phyloP scores from a whole-genome alignment of 2,113 vertebrate genomes.

The Numida meleagris region DNA sequence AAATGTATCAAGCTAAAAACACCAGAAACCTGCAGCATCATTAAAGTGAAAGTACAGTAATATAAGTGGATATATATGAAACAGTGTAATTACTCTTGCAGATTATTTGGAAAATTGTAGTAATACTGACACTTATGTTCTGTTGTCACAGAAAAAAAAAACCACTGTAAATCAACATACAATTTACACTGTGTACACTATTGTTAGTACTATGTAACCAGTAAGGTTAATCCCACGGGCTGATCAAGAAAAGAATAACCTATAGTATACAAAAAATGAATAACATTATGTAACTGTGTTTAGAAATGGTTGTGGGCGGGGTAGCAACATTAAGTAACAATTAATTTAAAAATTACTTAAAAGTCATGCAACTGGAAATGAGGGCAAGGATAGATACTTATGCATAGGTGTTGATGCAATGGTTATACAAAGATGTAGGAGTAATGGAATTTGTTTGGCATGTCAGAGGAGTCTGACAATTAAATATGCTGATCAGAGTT shows the following conservation, averaged over 20 bases:
- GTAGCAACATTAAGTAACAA: conserved; percentile 19
- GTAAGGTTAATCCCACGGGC: background rate
- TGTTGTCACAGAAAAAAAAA: background rate
- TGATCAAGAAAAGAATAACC: background rate
- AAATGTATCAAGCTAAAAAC: background rate
- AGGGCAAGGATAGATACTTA: background rate
- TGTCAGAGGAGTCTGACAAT: background rate
- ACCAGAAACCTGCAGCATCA: background rate
- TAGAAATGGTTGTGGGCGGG: background rate
- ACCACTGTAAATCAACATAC: background rate
- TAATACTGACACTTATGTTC: background rate
- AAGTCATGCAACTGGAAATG: background rate
- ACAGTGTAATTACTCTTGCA: background rate
- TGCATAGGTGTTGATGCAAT: background rate
- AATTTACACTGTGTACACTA: background rate
- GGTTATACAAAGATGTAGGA: background rate
- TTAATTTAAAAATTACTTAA: conserved; percentile 9
- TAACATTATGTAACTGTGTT: background rate
- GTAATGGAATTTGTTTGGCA: background rate
- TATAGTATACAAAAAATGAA: background rate
- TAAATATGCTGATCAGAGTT: background rate
- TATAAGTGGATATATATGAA: background rate
- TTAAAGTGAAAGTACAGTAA: background rate
- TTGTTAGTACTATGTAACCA: background rate
- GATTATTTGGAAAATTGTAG: background rate